phyloP scores from a whole-genome alignment of 1,140 invertebrate species.

The Drosophila neocordata region DNA sequence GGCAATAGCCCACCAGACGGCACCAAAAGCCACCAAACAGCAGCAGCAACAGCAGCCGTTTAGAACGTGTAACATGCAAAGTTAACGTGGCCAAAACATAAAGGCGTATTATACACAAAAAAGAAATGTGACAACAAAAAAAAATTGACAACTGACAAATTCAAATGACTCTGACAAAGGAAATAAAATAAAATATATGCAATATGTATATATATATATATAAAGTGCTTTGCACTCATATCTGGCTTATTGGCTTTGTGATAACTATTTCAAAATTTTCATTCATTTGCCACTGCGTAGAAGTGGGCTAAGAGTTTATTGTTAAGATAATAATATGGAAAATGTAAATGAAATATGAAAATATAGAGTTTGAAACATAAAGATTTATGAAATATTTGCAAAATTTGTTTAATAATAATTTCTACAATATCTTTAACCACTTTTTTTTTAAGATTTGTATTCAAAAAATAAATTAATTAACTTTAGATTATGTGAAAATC shows the following conservation, averaged over 20 bases:
- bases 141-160: constrained; percentile 1
- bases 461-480: too few relatives aligned
- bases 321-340: too few relatives aligned
- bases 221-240: background rate
- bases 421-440: too few relatives aligned
- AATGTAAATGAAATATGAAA: too few relatives aligned
- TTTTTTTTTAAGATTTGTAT: too few relatives aligned
- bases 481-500: too few relatives aligned
- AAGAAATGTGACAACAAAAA: background rate
- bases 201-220: background rate
- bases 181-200: background rate
- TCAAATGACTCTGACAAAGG: constrained; percentile 6
- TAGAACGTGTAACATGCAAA: constrained; percentile 17
- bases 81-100: constrained; percentile 29
- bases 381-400: too few relatives aligned
- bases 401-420: too few relatives aligned
- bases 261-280: background rate
- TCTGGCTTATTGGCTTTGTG: background rate
- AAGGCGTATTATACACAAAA: constrained; percentile 27
- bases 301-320: too few relatives aligned
- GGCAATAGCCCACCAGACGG: constrained; percentile 48
- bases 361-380: too few relatives aligned
- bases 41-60: background rate
- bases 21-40: background rate
- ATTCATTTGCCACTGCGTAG: background rate